A percentile compares a stretch with the other conserved stretches of the same genome.
phyloP scores from a whole-genome alignment of 2,888 invertebrate species.

The Calameuta pallipes region DNA sequence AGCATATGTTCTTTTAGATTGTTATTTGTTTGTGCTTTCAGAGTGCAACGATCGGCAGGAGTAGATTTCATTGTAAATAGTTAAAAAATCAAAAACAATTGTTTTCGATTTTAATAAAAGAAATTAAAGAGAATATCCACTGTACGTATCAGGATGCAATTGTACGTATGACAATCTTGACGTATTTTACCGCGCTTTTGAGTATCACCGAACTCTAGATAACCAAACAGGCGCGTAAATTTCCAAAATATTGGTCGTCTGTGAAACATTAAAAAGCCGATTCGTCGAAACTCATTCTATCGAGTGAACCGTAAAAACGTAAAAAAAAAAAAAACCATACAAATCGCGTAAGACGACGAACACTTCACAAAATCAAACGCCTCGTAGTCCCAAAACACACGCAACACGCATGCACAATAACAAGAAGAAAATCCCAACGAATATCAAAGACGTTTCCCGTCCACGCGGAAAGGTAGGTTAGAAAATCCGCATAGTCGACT shows the following conservation, averaged over 20 bases:
- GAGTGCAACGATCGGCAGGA: not conserved
- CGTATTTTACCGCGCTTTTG: not conserved
- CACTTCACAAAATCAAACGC: not conserved
- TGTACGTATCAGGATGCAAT: not conserved
- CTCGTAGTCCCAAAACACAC: not conserved
- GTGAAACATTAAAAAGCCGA: not conserved
- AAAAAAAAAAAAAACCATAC: not conserved
- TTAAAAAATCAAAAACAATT: not conserved
- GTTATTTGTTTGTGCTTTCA: not conserved
- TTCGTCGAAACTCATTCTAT: not conserved
- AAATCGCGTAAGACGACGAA: not conserved
- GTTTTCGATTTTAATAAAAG: not conserved
- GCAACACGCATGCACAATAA: not conserved
- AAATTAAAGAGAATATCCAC: not conserved
- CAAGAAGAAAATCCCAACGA: not conserved
- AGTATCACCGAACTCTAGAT: not conserved
- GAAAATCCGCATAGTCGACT: not conserved
- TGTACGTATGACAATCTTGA: not conserved
- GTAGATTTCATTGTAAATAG: not conserved
- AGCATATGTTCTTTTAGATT: not conserved
- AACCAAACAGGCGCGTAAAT: not conserved
- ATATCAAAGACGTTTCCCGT: not conserved
- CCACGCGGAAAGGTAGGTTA: not conserved
- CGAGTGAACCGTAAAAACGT: not conserved
- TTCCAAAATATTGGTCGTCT: not conserved